A percentile compares a stretch with the other conserved stretches of the same genome.
Conservation (phyloP, 2,888 invertebrate genomes). For the Epinotia ramella region DNA sequence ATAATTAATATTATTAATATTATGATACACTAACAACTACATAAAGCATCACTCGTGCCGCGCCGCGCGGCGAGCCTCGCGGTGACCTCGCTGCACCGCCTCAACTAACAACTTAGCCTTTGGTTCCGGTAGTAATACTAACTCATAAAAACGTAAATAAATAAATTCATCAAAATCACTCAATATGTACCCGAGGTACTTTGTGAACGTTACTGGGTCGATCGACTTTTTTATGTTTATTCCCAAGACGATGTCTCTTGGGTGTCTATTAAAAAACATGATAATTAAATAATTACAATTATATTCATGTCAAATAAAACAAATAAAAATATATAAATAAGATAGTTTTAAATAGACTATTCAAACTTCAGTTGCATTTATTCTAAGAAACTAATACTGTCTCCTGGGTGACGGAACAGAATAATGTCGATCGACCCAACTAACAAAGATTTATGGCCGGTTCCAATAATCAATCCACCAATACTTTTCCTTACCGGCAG, state of each 20-base stretch:
- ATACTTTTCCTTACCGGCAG: too few relatives aligned
- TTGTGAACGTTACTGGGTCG: not conserved
- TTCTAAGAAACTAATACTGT: not conserved
- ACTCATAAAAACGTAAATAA: constrained; percentile 30
- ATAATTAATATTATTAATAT: constrained; percentile 60
- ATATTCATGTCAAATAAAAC: too few relatives aligned
- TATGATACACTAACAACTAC: constrained; percentile 76
- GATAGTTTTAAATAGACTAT: not conserved
- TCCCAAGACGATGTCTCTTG: not conserved
- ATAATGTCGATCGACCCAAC: constrained; percentile 9
- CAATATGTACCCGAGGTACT: constrained; percentile 13
- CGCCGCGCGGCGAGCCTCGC: constrained; percentile 52
- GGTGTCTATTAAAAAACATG: not conserved
- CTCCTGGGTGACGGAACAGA: not conserved
- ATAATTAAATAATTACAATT: not conserved
- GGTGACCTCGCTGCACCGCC: constrained; percentile 19
- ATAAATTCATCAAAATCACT: constrained; percentile 46
- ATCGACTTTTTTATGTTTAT: constrained; percentile 2
- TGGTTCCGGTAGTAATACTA: constrained; percentile 47
- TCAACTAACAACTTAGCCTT: constrained; percentile 46
- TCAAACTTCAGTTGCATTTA: not conserved
- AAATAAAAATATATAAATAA: too few relatives aligned
- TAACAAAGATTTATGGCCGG: too few relatives aligned
- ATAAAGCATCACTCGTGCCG: constrained; percentile 81
- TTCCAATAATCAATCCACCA: too few relatives aligned